Percentiles rank a stretch among this genome's conserved stretches.
phyloP scores from a whole-genome alignment of 1,140 invertebrate genomes.

The Drosophila baimaii region DNA sequence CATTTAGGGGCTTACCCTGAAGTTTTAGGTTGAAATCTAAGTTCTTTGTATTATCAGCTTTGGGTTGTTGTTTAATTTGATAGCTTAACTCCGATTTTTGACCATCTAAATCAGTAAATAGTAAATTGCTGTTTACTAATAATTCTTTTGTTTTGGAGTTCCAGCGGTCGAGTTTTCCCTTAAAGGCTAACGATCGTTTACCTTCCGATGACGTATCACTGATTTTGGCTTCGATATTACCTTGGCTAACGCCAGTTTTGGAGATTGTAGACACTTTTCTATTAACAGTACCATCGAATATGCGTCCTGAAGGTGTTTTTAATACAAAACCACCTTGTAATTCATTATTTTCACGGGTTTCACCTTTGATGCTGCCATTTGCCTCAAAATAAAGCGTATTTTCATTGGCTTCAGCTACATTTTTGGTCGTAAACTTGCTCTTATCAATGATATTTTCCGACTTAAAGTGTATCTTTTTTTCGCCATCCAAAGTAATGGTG shows the following conservation, averaged over 20 bases:
- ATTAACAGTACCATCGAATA: conserved; percentile 77
- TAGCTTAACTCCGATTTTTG: conserved; percentile 70
- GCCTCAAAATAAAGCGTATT: conserved; percentile 85
- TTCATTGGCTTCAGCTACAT: conserved; percentile 84
- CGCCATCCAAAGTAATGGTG: conserved; percentile 88
- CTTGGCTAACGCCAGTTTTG: conserved; percentile 68
- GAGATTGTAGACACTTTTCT: conserved; percentile 72
- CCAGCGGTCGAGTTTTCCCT: conserved; percentile 84
- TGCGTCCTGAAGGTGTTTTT: conserved; percentile 58
- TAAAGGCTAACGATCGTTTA: conserved; percentile 78
- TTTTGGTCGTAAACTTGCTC: conserved; percentile 87
- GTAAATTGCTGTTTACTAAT: conserved; percentile 79
- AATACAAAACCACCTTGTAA: conserved; percentile 69
- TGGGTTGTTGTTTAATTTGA: conserved; percentile 63
- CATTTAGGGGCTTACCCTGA: conserved; percentile 82
- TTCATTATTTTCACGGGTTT: conserved; percentile 85
- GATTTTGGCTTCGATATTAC: conserved; percentile 75
- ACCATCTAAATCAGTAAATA: conserved; percentile 74
- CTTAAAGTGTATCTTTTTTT: conserved; percentile 87
- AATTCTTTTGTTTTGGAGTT: conserved; percentile 84
- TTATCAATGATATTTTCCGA: conserved; percentile 87
- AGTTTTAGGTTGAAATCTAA: conserved; percentile 55
- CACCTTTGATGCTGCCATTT: conserved; percentile 84
- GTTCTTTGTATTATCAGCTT: conserved; percentile 64
- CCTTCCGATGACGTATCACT: conserved; percentile 70